phyloP scores from a whole-genome alignment of 2,888 invertebrate genomes.

The Drosophila formosana region DNA sequence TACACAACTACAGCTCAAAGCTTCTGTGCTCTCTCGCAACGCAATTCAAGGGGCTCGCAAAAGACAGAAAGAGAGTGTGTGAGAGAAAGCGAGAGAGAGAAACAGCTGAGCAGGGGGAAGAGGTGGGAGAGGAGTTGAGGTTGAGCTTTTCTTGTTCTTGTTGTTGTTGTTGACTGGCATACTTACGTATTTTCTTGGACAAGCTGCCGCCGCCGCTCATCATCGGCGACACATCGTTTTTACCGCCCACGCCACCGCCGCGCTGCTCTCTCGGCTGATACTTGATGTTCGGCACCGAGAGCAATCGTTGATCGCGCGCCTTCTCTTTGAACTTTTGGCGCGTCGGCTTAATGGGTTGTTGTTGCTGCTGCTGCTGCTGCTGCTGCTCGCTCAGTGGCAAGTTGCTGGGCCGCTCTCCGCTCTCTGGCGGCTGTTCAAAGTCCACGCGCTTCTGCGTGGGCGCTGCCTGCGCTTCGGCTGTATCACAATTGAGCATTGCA shows the following conservation, averaged over 20 bases:
- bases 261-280: slow-evolving; percentile 85
- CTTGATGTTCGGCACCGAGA: slow-evolving; percentile 92
- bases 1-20: neutral
- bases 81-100: slow-evolving; percentile 7
- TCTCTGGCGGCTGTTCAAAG: slow-evolving; percentile 80
- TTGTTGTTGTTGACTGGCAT: slow-evolving; percentile 71
- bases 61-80: too few relatives aligned
- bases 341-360: slow-evolving; percentile 87
- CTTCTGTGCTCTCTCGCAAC: neutral
- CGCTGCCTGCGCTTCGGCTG: slow-evolving; percentile 14
- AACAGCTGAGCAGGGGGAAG: neutral
- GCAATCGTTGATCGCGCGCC: slow-evolving; percentile 88
- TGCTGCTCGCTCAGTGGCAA: slow-evolving; percentile 81
- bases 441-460: slow-evolving; percentile 80
- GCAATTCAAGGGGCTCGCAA: neutral
- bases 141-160: slow-evolving; percentile 2
- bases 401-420: slow-evolving; percentile 87
- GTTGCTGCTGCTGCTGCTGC: slow-evolving; percentile 47
- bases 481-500: slow-evolving; percentile 62
- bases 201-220: slow-evolving; percentile 92
- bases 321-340: slow-evolving; percentile 87
- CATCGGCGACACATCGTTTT: slow-evolving; percentile 85
- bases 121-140: slow-evolving; percentile 13
- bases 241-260: slow-evolving; percentile 53
- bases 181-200: slow-evolving; percentile 96